Percentiles rank a stretch among this genome's conserved stretches.
Conservation (phyloP, 2,888 invertebrate species). For the Halictus ligatus region DNA sequence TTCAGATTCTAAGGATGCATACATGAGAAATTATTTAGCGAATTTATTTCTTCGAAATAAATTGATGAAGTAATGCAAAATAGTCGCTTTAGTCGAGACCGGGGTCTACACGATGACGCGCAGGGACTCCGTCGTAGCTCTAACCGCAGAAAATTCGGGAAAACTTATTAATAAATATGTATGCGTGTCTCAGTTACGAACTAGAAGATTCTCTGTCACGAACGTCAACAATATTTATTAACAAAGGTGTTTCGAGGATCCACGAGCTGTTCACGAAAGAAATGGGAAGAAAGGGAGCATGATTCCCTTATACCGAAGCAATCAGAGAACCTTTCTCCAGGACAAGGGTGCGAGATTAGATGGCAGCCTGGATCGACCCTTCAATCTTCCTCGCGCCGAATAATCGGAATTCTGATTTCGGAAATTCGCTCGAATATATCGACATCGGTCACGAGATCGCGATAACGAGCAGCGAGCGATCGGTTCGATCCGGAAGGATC, state of each 20-base stretch:
- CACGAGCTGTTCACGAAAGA: neutral
- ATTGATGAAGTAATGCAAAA: too few species aligned
- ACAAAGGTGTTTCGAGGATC: neutral
- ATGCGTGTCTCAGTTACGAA: neutral
- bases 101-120: neutral
- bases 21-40: too few species aligned
- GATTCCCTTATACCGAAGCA: neutral
- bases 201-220: neutral
- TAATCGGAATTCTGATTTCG: slow-evolving; percentile 16
- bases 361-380: slow-evolving; percentile 18
- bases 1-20: too few species aligned
- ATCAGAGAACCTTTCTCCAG: neutral
- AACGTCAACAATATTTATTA: neutral
- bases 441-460: neutral
- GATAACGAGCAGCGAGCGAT: neutral
- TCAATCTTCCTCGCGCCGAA: slow-evolving; percentile 15
- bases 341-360: neutral
- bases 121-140: neutral
- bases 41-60: too few species aligned
- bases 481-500: neutral
- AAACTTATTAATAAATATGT: neutral
- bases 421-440: slow-evolving; percentile 14
- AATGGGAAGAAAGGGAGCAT: neutral
- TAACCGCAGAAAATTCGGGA: neutral
- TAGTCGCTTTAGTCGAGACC: too few species aligned